phyloP scores from a whole-genome alignment of 2,113 vertebrate genomes.

The Proteles cristata region DNA sequence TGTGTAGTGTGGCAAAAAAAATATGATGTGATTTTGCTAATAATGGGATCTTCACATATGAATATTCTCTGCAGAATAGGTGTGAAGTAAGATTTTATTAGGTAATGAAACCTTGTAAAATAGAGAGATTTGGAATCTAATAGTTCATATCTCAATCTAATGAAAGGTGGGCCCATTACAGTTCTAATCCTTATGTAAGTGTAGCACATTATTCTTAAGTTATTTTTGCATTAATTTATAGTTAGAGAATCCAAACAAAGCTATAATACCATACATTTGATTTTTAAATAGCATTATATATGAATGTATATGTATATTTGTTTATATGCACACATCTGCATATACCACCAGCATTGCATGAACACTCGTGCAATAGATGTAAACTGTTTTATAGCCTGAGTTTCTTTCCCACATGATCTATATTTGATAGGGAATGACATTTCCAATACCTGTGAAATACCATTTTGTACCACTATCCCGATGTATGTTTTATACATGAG shows the following conservation, averaged over 20 bases:
- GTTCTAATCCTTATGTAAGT: neutral
- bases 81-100: neutral
- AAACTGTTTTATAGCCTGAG: neutral
- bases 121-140: neutral
- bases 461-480: neutral
- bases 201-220: neutral
- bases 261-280: neutral
- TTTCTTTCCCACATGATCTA: neutral
- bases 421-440: neutral
- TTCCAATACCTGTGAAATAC: neutral
- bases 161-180: neutral
- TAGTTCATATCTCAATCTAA: neutral
- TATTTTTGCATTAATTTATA: conserved; percentile 4
- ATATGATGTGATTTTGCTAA: neutral
- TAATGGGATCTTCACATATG: neutral
- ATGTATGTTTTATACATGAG: neutral
- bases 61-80: neutral
- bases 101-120: neutral
- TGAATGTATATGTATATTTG: neutral
- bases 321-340: neutral
- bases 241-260: neutral
- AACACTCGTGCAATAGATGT: neutral
- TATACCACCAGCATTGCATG: neutral
- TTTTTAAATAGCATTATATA: neutral
- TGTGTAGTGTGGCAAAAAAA: neutral